A percentile compares a stretch with the other conserved stretches of the same genome.
phyloP scores from a whole-genome alignment of 2,113 vertebrate species.

The Antigone vipio region DNA sequence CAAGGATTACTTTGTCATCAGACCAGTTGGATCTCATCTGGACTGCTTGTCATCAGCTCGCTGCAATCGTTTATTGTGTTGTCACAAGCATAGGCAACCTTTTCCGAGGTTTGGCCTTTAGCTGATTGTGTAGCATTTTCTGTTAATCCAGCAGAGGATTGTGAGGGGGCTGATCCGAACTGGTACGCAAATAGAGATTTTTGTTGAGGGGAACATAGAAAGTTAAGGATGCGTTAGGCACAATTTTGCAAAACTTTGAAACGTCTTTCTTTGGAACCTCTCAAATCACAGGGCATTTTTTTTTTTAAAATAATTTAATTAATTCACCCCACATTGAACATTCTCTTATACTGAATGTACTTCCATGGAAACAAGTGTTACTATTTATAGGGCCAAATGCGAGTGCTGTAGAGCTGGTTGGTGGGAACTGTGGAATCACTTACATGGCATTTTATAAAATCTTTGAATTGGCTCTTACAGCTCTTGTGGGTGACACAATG shows the following conservation, averaged over 20 bases:
- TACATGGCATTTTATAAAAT: neutral
- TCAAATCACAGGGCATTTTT: neutral
- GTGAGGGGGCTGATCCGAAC: neutral
- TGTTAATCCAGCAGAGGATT: neutral
- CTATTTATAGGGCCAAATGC: neutral
- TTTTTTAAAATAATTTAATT: neutral
- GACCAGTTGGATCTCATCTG: constrained; percentile 29
- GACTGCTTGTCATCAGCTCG: constrained; percentile 20
- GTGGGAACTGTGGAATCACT: neutral
- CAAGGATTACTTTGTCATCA: constrained; percentile 39
- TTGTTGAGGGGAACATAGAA: neutral
- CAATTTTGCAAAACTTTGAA: neutral
- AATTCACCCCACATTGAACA: neutral
- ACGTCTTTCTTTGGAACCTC: neutral
- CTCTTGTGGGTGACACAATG: neutral
- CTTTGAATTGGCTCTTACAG: neutral
- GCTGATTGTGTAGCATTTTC: neutral
- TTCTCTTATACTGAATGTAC: neutral
- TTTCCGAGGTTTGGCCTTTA: constrained; percentile 4
- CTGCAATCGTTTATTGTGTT: neutral
- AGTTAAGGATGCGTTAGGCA: neutral
- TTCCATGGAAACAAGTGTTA: neutral
- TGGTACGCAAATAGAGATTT: neutral
- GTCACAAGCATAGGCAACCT: constrained; percentile 5
- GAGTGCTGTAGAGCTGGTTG: neutral